phyloP scores from a whole-genome alignment of 2,888 invertebrate species.

The Tigriopus californicus region DNA sequence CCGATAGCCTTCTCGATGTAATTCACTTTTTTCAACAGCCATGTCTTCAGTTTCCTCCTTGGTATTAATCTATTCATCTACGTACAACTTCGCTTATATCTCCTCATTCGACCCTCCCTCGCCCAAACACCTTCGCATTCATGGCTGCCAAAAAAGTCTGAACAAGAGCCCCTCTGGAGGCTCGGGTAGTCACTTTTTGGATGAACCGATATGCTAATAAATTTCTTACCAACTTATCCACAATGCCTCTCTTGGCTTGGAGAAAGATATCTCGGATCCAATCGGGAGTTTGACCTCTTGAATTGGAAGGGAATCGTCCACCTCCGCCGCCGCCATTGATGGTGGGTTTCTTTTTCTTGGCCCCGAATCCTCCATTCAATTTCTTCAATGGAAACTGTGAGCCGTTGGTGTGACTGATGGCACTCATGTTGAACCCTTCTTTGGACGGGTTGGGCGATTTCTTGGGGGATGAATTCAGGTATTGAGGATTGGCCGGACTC shows the following conservation, averaged over 20 bases:
- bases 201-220: neutral
- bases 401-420: neutral
- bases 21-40: too few relatives aligned
- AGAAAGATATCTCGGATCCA: slow-evolving; percentile 28
- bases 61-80: too few relatives aligned
- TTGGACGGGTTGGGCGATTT: neutral
- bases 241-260: slow-evolving; percentile 25
- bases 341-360: neutral
- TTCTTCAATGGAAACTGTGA: too few relatives aligned
- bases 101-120: too few relatives aligned
- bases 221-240: slow-evolving; percentile 25
- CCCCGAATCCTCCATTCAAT: too few relatives aligned
- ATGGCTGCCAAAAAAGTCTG: too few relatives aligned
- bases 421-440: neutral
- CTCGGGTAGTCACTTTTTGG: too few relatives aligned
- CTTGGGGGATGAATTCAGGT: neutral
- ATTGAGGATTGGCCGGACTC: neutral
- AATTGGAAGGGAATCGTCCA: neutral
- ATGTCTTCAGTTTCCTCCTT: too few relatives aligned
- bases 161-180: too few relatives aligned
- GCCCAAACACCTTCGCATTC: too few relatives aligned
- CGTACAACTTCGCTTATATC: too few relatives aligned
- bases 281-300: slow-evolving; percentile 25
- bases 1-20: too few relatives aligned
- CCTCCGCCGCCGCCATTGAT: neutral